These are phyloP conservation scores for Daboia siamensis DNA, from an alignment of 2,113 vertebrate species.

Conservation along the genomic window DNA sequence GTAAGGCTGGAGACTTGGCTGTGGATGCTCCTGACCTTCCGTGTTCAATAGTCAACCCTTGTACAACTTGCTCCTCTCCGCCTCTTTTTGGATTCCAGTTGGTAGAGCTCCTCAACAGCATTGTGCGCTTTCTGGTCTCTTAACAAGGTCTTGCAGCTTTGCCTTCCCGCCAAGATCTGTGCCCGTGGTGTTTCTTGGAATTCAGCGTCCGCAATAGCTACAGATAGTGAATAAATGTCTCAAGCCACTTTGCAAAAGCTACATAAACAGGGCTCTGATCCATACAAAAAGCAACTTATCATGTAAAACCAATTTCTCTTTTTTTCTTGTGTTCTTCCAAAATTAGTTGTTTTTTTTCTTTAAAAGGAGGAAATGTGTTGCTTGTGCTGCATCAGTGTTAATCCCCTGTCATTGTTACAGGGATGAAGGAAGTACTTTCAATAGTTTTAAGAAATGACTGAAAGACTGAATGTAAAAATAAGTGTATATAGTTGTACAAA, in stretches of 20 bases:
- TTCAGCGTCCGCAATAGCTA: slow-evolving; percentile 76
- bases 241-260: slow-evolving; percentile 51
- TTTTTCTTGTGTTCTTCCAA: slow-evolving; percentile 74
- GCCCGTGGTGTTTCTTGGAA: slow-evolving; percentile 77
- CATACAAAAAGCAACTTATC: slow-evolving; percentile 71
- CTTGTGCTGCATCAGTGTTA: slow-evolving; percentile 88
- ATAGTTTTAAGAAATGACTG: slow-evolving; percentile 80
- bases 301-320: slow-evolving; percentile 66
- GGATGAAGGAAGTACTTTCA: slow-evolving; percentile 89
- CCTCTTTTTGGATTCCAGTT: slow-evolving; percentile 63
- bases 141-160: slow-evolving; percentile 73
- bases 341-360: slow-evolving; percentile 52
- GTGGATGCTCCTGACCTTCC: slow-evolving; percentile 40
- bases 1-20: slow-evolving; percentile 12
- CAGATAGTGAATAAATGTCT: slow-evolving; percentile 76
- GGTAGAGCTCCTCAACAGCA: slow-evolving; percentile 69
- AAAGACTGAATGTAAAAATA: slow-evolving; percentile 98
- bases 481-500: slow-evolving; percentile 99
- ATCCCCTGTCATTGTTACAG: slow-evolving; percentile 76
- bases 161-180: slow-evolving; percentile 74
- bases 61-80: slow-evolving; percentile 60
- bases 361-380: slow-evolving; percentile 58
- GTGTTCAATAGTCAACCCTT: slow-evolving; percentile 67
- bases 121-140: slow-evolving; percentile 77
- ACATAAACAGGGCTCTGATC: slow-evolving; percentile 71